These are phyloP conservation scores for Canis aureus DNA, from an alignment of 2,113 vertebrate genomes.

Conservation along the genomic window DNA sequence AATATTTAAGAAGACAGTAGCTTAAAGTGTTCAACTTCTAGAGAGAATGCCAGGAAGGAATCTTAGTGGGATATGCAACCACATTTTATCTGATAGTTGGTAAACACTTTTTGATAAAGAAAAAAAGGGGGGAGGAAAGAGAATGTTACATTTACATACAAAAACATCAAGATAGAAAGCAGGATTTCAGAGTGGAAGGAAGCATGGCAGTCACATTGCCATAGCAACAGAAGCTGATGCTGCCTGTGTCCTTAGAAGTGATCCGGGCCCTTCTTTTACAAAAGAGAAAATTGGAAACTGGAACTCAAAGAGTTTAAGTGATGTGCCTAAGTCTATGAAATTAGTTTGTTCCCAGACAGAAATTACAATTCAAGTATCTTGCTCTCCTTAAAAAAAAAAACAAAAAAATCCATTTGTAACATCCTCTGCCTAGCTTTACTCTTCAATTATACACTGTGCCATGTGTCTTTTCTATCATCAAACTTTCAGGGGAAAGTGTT, in stretches of 20 bases:
- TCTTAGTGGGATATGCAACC: not conserved
- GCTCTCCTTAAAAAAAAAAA: not conserved
- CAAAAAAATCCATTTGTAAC: not conserved
- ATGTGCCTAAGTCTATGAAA: slow-evolving; percentile 1
- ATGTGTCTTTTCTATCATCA: not conserved
- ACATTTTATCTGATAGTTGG: not conserved
- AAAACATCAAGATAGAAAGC: not conserved
- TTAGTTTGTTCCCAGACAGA: not conserved
- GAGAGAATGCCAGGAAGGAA: not conserved
- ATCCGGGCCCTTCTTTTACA: not conserved
- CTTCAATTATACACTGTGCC: not conserved
- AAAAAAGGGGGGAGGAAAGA: not conserved
- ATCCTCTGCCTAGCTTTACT: not conserved
- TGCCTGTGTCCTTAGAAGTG: not conserved
- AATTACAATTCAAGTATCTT: not conserved
- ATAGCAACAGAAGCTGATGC: not conserved
- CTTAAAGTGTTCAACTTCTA: not conserved
- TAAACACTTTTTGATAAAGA: not conserved
- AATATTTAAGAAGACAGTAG: not conserved
- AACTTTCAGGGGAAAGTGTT: not conserved
- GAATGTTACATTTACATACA: not conserved
- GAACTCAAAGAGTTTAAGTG: not conserved
- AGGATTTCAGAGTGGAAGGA: not conserved
- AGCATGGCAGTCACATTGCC: not conserved
- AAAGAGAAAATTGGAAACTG: not conserved